Percentiles rank a stretch among this genome's conserved stretches.
Conservation (phyloP, 2,797 vertebrate genomes). For the Sylvia borin region DNA sequence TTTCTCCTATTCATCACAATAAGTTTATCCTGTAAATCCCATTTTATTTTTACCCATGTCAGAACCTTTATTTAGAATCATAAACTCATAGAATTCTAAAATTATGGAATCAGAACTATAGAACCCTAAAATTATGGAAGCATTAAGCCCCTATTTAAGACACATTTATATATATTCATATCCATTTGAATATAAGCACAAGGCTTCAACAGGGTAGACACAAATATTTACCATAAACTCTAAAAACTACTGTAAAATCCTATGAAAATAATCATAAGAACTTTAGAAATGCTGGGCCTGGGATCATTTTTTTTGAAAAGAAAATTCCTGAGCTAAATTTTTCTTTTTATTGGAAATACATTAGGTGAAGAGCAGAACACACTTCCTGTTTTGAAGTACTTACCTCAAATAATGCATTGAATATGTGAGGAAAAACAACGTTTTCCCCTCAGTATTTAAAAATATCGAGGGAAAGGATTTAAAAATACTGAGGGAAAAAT, state of each 20-base stretch:
- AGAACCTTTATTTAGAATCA: background rate
- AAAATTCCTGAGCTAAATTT: background rate
- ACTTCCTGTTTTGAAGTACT: background rate
- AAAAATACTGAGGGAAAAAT: too few species aligned
- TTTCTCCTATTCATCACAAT: accelerated
- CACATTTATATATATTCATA: background rate
- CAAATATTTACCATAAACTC: background rate
- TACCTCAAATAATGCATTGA: background rate
- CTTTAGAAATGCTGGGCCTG: background rate
- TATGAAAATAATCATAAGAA: background rate
- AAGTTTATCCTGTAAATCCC: background rate
- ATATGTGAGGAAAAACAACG: background rate
- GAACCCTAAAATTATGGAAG: background rate
- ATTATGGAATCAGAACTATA: background rate
- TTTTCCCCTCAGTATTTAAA: background rate
- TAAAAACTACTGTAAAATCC: background rate
- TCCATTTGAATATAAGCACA: background rate
- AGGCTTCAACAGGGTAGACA: background rate
- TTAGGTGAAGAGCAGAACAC: background rate
- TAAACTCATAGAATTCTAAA: background rate
- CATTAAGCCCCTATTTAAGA: background rate
- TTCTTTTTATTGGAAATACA: background rate
- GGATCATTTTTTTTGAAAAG: background rate
- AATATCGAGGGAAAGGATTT: too few species aligned
- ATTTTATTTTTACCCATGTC: background rate